Base-by-base conservation (phyloP, 2,797 vertebrate species). In the Hemibagrus guttatus region DNA sequence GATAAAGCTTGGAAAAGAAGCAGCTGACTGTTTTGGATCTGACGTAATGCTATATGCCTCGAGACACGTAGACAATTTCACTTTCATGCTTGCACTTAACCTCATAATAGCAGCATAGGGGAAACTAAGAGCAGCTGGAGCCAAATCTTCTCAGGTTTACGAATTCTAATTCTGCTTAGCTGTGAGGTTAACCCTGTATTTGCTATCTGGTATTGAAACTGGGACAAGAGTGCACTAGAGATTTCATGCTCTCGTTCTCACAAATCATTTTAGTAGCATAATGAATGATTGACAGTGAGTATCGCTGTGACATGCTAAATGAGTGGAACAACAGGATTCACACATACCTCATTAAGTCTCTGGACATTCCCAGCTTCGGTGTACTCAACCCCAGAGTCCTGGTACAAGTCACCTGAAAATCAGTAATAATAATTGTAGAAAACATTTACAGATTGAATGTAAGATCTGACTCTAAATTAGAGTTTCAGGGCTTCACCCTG, bases 331-430 rank as follows among this genome's bases (percentile, higher is more conserved):
- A 56, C 56, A 58, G 56, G 39, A 80, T 59, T 59, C 13, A 42
- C 69, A 92, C 92, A 71, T 92, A 99, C 98, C 96, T 99, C 97
- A 2, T 94, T 96, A 79, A 97, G 96, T 85, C 94, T 93, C 89
- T 98, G 97, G 92, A 96, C 95, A 0, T 94, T 96, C 91, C 94
- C 95, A 89, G 95, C 93, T 69, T 92, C 95, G 0, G 90, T 90
- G 87, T 96, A 98, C 81, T 97, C 96, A 0, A 94, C 94, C 11
- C 94, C 83, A 0, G 94, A 94, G 91, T 97, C 97, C 66, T 94
- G 96, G 83, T 96, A 97, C 84, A 97, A 91, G 7, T 96, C 92
- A 66, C 95, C 98, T 99, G 93, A 75, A 93, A 92, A 85, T 42
- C 0, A 66, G 49, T 21, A 0, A 26, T 9, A 23, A 54, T 28